Base-by-base conservation (phyloP, 2,113 vertebrate genomes). In the Sorex fumeus region DNA sequence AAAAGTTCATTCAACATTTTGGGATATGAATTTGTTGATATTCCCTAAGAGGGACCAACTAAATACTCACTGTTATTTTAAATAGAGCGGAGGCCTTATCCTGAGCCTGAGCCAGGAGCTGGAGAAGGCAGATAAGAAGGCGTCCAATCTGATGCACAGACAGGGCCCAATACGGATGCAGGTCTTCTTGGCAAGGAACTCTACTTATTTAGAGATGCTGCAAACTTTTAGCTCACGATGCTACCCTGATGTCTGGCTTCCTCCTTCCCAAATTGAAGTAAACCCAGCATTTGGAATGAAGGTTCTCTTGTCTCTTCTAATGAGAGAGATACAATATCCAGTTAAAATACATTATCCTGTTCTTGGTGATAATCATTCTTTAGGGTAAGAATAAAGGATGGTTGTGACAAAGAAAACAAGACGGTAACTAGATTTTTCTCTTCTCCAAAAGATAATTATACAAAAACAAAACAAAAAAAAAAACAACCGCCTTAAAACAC, bases 71-170 rank as follows among this genome's bases (percentile, higher is more conserved):
- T 79, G 83, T 86, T 64, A 2, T 62, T 91, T 67, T 62, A 66
- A 85, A 62, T 28, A 13, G 66, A 90, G 43, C 32, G 30, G 60
- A 12, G 50, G 13, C 83, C 67, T 40, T n/a, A 47, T 45, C 40
- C 28, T 79, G 88, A 60, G 34, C 8, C 6, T 32, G 13, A 85
- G 88, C 93, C 93, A 80, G 75, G 43, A 93, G 25, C 93, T 91
- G 86, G 76, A 32, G 36, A 88, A 88, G 83, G 60, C 75, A 88
- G 94, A 95, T 88, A 72, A 95, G 91, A 75, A 93, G 47, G 10
- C 50, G 60, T 90, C 45, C 76, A 53, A 77, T 57, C 64, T 15
- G 60, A 82, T 53, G 79, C 34, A 76, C 75, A 90, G 86, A 82
- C 70, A 30, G 34, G 30, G 23, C 21, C 66, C 71, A 6, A 11